Conservation (phyloP, 2,888 invertebrate species). For the Plagiodera versicolora region DNA sequence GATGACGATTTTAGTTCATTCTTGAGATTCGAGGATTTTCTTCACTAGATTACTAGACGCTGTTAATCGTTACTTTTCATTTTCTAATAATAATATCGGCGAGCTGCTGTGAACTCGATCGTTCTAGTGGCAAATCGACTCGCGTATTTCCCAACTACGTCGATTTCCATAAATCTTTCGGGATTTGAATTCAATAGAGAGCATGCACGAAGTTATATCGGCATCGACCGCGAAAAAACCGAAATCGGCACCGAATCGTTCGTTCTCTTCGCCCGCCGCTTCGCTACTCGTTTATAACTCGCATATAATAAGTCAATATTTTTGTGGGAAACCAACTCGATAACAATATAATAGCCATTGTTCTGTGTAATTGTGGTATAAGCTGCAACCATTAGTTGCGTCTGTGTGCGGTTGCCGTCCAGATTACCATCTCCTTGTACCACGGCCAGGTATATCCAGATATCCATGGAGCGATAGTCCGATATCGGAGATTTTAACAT, state of each 20-base stretch:
- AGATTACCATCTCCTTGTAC: constrained; percentile 45
- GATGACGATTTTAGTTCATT: no score
- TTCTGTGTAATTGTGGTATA: constrained; percentile 55
- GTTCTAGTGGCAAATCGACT: neutral
- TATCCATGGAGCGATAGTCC: constrained; percentile 45
- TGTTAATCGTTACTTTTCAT: no score
- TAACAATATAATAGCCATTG: constrained; percentile 56
- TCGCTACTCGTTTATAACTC: constrained; percentile 9
- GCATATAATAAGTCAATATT: constrained; percentile 53
- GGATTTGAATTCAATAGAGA: constrained; percentile 19
- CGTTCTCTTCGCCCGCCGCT: constrained; percentile 12
- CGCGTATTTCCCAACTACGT: neutral
- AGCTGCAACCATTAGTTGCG: constrained; percentile 52
- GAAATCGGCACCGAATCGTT: constrained; percentile 15
- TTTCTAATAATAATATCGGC: no score
- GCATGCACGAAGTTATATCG: neutral
- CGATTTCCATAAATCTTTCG: constrained; percentile 4
- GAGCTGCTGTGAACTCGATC: neutral
- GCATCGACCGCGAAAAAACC: constrained; percentile 13
- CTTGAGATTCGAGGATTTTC: no score
- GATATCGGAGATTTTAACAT: constrained; percentile 45
- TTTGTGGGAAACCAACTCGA: constrained; percentile 51
- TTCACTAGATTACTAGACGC: no score
- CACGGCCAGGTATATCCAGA: constrained; percentile 37
- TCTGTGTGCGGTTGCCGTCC: constrained; percentile 25